A percentile compares a stretch with the other conserved stretches of the same genome.
phyloP scores from a whole-genome alignment of 2,888 invertebrate species.

The Protophormia terraenovae region DNA sequence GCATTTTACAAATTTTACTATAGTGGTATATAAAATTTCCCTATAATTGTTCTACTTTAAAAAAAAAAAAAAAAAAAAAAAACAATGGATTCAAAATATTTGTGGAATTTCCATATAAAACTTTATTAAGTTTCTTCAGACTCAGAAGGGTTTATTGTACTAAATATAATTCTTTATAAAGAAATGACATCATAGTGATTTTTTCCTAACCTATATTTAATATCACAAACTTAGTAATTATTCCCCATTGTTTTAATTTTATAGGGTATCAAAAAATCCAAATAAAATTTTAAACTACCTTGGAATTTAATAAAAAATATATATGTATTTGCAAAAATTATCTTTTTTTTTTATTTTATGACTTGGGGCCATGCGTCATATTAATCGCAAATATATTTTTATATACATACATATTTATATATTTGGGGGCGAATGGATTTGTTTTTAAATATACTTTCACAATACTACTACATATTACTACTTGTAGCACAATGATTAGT shows the following conservation, averaged over 20 bases:
- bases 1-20: too few relatives aligned
- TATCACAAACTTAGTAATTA: not conserved
- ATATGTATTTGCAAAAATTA: constrained; percentile 5
- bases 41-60: too few relatives aligned
- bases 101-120: too few relatives aligned
- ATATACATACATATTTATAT: not conserved
- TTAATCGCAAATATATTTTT: too few relatives aligned
- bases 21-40: too few relatives aligned
- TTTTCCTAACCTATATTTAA: not conserved
- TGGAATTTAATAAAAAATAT: not conserved
- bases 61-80: too few relatives aligned
- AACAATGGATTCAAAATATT: too few relatives aligned
- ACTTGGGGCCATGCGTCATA: constrained; percentile 46
- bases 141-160: too few relatives aligned
- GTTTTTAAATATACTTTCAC: constrained; percentile 1
- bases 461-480: not conserved
- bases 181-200: too few relatives aligned
- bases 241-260: not conserved
- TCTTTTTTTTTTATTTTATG: not conserved
- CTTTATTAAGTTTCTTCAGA: too few relatives aligned
- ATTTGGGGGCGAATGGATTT: constrained; percentile 22
- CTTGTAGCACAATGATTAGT: not conserved
- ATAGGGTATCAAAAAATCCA: not conserved
- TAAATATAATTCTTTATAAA: too few relatives aligned
- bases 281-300: not conserved